Conservation (phyloP, 2,888 invertebrate genomes). For the Sipha maydis region DNA sequence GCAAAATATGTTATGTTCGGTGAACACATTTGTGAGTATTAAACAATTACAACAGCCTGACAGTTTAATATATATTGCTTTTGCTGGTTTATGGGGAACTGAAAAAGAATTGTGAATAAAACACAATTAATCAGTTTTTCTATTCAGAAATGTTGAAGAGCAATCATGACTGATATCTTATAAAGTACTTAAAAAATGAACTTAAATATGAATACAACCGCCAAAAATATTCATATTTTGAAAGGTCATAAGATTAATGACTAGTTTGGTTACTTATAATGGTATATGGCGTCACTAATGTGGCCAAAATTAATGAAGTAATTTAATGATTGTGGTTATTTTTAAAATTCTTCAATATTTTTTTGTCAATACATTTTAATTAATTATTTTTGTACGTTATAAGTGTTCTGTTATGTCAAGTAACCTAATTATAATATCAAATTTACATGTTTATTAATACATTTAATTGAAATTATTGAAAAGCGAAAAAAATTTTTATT, state of each 20-base stretch:
- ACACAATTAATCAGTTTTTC: slow-evolving; percentile 1
- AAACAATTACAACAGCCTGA: not conserved
- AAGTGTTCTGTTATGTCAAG: not conserved
- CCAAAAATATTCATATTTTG: slow-evolving; percentile 25
- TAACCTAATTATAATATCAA: not conserved
- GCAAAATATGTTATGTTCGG: not conserved
- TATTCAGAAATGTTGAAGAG: not conserved
- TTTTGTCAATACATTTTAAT: not conserved
- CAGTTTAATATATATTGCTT: not conserved
- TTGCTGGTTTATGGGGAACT: not conserved
- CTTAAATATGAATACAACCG: slow-evolving; percentile 1
- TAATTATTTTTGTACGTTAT: not conserved
- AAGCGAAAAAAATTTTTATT: no score
- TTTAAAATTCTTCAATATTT: not conserved
- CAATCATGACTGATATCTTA: not conserved
- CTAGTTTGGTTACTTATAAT: not conserved
- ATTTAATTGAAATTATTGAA: not conserved
- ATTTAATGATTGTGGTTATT: not conserved
- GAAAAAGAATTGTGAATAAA: not conserved
- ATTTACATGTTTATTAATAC: not conserved
- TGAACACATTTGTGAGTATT: not conserved
- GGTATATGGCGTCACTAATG: not conserved
- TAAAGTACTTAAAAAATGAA: not conserved
- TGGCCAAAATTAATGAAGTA: not conserved
- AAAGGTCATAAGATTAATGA: slow-evolving; percentile 38